Evolutionary conservation across 2,888 invertebrate genomes (phyloP), one percentile per base, ranked within the genome.

Genomic region (Nomada lathburiana): DNA sequence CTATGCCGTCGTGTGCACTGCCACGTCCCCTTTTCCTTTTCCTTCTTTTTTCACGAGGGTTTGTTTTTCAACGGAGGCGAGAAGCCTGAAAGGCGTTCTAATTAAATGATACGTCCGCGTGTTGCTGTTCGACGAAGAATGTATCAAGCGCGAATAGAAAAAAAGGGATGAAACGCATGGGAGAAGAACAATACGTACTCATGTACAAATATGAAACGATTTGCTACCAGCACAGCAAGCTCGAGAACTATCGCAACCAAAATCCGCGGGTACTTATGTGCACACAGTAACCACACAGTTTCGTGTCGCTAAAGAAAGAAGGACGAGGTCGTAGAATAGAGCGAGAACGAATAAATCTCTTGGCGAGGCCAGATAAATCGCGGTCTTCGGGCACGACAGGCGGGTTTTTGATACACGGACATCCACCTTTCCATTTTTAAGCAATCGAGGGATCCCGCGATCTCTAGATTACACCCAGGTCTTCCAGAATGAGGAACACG

Each of bases 341-440:
- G 68, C 63, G 62, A 55, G 64, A 29, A 16, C 20, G 72, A 79
- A 69, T 86, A 86, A 76, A 84, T 84, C 81, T 77, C 36, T 18
- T 16, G 20, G 65, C 55, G 72, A 80, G 80, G 62, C n/a, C 53
- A 83, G 77, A 84, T 83, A 85, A 87, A 83, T 85, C 71, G 75
- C 71, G 60, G 59, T 23, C 10, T 13, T 20, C 13, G 3, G 11
- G 13, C 18, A 47, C 47, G 64, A 1, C 16, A 18, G 13, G 13
- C 11, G 13, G 2, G 16, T 60, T 62, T 13, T 52, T 52, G n/a
- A 57, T 44, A 68, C 68, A 23, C 36, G 55, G 10, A 16, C 23
- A 55, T 55, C 36, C 47, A 20, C 18, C 44, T 62, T 23, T 63
- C 13, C 62, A 53, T 63, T 63, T 72, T 42, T n/a, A 53, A 53